Evolutionary conservation across 2,888 invertebrate genomes (phyloP).

Genomic region (Hemicrepidius hirtus): DNA sequence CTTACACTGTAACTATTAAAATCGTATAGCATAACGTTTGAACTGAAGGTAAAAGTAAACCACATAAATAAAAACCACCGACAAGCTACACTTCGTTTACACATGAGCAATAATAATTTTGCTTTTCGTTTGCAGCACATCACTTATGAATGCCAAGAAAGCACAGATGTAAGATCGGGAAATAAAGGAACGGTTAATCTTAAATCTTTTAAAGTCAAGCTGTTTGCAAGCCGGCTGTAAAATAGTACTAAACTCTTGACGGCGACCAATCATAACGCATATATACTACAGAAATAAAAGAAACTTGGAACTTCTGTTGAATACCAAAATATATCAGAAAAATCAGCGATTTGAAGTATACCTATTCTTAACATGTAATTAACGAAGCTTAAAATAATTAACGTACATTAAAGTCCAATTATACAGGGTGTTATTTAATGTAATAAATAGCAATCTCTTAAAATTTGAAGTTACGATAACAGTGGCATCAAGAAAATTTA

Average conservation of each 20-base stretch:
- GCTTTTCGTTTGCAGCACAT: constrained; percentile 32
- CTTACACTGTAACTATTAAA: not conserved
- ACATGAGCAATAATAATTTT: constrained; percentile 36
- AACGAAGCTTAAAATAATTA: no score
- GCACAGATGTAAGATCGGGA: constrained; percentile 34
- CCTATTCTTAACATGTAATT: no score
- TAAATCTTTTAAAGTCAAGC: constrained; percentile 41
- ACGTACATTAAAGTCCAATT: no score
- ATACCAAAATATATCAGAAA: not conserved
- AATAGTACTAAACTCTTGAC: constrained; percentile 37
- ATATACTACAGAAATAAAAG: constrained; percentile 16
- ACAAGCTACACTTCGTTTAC: constrained; percentile 35
- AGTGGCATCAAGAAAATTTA: no score
- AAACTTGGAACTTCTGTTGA: not conserved
- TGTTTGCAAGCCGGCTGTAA: constrained; percentile 46
- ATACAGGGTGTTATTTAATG: no score
- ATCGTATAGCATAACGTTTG: constrained; percentile 2
- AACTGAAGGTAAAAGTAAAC: constrained; percentile 22
- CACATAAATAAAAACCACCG: constrained; percentile 37
- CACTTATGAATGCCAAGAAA: constrained; percentile 27
- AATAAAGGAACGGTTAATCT: constrained; percentile 31
- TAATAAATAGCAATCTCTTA: no score
- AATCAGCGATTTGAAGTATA: no score
- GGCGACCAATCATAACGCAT: constrained; percentile 13
- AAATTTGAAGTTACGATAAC: no score